A percentile compares a stretch with the other conserved stretches of the same genome.
Conservation (phyloP, 2,888 invertebrate species). For the Eumacrocentrus americanus region DNA sequence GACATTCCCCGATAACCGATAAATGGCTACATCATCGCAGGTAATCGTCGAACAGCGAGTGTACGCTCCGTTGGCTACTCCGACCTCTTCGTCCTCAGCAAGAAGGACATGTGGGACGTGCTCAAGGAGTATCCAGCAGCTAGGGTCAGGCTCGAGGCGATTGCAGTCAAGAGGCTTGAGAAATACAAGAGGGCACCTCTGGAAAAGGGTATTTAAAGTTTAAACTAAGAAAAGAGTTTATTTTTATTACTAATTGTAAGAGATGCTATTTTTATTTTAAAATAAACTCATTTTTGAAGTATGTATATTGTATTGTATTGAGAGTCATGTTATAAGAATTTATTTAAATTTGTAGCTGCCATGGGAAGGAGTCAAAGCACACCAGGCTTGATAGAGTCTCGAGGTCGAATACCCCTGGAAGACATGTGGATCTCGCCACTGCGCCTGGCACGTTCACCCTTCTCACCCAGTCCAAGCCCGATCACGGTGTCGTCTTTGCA, state of each 20-base stretch:
- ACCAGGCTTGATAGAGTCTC: conserved; percentile 92
- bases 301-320: too few species aligned
- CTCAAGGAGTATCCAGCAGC: conserved; percentile 95
- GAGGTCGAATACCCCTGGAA: conserved; percentile 87
- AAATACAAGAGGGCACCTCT: conserved; percentile 95
- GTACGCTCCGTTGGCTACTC: conserved; percentile 98
- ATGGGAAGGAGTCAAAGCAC: conserved; percentile 96
- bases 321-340: too few species aligned
- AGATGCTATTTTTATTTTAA: conserved; percentile 8
- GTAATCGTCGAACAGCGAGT: conserved; percentile 97
- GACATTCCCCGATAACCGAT: conserved; percentile 57
- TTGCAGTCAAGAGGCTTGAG: conserved; percentile 96
- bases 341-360: conserved; percentile 72
- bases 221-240: too few species aligned
- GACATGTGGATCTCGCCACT: conserved; percentile 78
- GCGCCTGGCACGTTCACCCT: conserved; percentile 51
- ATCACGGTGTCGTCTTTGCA: conserved; percentile 44
- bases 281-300: not conserved
- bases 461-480: conserved; percentile 57
- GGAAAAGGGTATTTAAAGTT: conserved; percentile 83
- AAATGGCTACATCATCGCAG: conserved; percentile 67
- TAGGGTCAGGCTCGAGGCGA: conserved; percentile 92
- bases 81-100: conserved; percentile 97
- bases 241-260: not conserved
- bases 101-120: conserved; percentile 99